These are phyloP conservation scores for Dysmachus trigonus DNA, from an alignment of 2,888 invertebrate species.

Conservation along the genomic window DNA sequence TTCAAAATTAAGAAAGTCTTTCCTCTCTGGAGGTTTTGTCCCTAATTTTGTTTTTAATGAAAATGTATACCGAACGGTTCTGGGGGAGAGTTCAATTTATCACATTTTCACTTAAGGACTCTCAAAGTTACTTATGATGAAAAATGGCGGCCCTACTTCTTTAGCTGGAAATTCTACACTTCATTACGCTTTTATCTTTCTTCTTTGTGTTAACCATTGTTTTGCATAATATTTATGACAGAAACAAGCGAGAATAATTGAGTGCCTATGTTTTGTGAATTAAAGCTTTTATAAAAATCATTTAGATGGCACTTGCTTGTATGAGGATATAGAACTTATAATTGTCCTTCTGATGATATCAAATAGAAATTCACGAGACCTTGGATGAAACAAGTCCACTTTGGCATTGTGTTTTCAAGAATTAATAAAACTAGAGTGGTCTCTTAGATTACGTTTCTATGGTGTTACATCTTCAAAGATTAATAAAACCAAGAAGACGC, in stretches of 20 bases:
- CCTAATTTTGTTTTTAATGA: constrained; percentile 10
- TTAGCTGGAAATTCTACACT: neutral
- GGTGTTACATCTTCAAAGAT: neutral
- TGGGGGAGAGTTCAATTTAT: constrained; percentile 28
- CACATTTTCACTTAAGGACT: neutral
- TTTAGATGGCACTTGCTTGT: neutral
- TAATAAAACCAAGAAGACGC: neutral
- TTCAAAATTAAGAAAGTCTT: neutral
- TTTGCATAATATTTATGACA: neutral
- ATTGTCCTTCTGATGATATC: neutral
- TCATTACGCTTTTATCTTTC: neutral
- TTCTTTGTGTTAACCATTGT: neutral
- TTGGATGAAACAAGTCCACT: neutral
- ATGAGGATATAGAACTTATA: neutral
- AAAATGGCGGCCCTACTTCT: neutral
- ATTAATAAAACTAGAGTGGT: neutral
- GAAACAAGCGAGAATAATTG: neutral
- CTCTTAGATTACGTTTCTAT: neutral
- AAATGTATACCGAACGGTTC: constrained; percentile 15
- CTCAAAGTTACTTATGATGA: constrained; percentile 5
- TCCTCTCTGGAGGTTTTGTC: neutral
- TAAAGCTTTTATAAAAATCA: neutral
- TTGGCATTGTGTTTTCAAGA: neutral
- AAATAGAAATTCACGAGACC: neutral
- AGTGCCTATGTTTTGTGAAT: neutral